Conservation (phyloP, 2,888 invertebrate genomes). For the Eristalinus sepulchralis region DNA sequence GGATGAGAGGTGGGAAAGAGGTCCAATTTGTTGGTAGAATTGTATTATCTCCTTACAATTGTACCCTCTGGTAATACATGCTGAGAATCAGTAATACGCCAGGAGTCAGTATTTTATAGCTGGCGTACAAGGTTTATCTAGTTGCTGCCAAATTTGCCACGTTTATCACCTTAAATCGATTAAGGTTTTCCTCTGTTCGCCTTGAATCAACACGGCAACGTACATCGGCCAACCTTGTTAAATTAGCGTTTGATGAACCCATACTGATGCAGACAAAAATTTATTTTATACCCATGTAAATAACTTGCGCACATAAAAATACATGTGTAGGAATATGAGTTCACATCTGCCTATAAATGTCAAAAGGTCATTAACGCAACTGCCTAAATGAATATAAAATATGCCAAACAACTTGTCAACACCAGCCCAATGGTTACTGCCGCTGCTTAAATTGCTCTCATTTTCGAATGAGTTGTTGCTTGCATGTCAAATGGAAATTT, state of each 20-base stretch:
- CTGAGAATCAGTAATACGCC: no score
- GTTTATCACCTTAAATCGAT: no score
- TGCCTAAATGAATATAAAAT: not conserved
- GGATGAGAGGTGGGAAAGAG: no score
- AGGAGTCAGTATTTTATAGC: no score
- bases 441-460: not conserved
- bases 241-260: not conserved
- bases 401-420: not conserved
- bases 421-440: not conserved
- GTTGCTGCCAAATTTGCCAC: no score
- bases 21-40: no score
- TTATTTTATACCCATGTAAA: not conserved
- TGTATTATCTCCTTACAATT: no score
- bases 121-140: no score
- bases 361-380: not conserved
- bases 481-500: slow-evolving; percentile 16
- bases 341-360: not conserved
- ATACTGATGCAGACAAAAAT: not conserved
- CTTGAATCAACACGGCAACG: no score
- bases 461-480: not conserved
- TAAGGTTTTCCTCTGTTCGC: no score
- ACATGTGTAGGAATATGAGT: not conserved
- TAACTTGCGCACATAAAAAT: not conserved
- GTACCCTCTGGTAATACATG: no score
- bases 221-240: not conserved